These are phyloP conservation scores for Phalacrocorax brasilianus DNA, from an alignment of 2,113 vertebrate genomes.

Conservation along the genomic window DNA sequence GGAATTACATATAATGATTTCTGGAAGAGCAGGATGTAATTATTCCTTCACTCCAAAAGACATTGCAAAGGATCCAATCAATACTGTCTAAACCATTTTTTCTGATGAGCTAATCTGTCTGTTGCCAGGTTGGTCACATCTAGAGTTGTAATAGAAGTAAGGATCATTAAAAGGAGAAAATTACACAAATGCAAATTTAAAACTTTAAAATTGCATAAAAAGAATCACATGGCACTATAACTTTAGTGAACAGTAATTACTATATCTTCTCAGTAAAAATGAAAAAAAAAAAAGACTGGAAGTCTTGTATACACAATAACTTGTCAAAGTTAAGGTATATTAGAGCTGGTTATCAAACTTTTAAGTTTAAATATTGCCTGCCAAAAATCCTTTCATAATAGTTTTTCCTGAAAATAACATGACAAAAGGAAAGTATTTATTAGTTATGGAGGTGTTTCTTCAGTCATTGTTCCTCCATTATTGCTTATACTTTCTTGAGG, in stretches of 20 bases:
- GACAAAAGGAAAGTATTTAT: background rate
- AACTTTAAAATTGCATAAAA: background rate
- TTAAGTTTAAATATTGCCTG: background rate
- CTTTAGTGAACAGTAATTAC: background rate
- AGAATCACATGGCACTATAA: background rate
- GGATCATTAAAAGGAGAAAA: background rate
- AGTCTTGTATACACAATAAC: background rate
- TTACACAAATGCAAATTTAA: background rate
- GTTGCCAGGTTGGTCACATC: background rate
- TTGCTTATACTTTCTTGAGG: background rate
- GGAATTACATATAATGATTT: background rate
- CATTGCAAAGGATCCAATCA: background rate
- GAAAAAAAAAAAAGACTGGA: background rate
- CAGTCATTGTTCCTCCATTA: background rate
- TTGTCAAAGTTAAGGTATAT: background rate
- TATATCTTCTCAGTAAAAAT: background rate
- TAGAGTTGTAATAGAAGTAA: background rate
- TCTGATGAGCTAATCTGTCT: background rate
- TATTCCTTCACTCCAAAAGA: constrained; percentile 1
- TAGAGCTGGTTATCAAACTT: background rate
- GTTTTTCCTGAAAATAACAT: background rate
- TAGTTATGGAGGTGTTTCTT: background rate
- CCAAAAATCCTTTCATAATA: background rate
- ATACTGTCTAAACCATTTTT: background rate
- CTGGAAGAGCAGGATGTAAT: background rate